Evolutionary conservation across 2,797 vertebrate species (phyloP).

Genomic region (Cottoperca gobio): DNA sequence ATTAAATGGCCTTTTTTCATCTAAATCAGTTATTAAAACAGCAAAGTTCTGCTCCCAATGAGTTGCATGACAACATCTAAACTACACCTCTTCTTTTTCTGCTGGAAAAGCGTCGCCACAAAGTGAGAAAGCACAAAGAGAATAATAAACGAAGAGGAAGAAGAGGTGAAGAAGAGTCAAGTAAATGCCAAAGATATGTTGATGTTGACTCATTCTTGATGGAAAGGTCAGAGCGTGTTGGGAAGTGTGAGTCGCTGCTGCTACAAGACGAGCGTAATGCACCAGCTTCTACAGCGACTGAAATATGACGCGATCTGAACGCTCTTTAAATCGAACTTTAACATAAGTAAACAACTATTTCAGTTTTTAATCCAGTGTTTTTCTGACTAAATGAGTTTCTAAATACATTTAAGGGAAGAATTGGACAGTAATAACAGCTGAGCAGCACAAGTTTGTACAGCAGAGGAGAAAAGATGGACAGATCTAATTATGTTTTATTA

Average conservation of each 20-base stretch:
- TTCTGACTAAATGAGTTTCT: background rate
- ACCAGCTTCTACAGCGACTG: too few relatives aligned
- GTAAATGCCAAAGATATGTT: conserved; percentile 54
- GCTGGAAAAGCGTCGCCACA: background rate
- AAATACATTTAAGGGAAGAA: background rate
- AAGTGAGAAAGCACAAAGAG: conserved; percentile 8
- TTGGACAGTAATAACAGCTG: background rate
- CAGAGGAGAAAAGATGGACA: background rate
- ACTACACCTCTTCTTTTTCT: background rate
- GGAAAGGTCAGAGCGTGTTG: conserved; percentile 64
- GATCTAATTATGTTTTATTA: too few relatives aligned
- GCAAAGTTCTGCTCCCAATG: too few relatives aligned
- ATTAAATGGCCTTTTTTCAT: too few relatives aligned
- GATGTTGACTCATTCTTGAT: conserved; percentile 36
- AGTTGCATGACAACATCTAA: background rate
- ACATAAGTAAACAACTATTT: background rate
- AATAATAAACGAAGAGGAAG: conserved; percentile 8
- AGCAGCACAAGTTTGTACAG: background rate
- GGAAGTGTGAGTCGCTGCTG: conserved; percentile 19
- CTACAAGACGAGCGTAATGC: too few relatives aligned
- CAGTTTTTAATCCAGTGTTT: too few relatives aligned
- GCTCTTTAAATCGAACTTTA: too few relatives aligned
- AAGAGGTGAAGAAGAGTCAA: background rate
- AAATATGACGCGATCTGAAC: background rate
- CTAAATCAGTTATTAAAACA: too few relatives aligned